Percentiles rank a stretch among this genome's conserved stretches.
These are phyloP conservation scores for Zaprionus bogoriensis DNA, from an alignment of 2,888 invertebrate species.

Conservation along the genomic window DNA sequence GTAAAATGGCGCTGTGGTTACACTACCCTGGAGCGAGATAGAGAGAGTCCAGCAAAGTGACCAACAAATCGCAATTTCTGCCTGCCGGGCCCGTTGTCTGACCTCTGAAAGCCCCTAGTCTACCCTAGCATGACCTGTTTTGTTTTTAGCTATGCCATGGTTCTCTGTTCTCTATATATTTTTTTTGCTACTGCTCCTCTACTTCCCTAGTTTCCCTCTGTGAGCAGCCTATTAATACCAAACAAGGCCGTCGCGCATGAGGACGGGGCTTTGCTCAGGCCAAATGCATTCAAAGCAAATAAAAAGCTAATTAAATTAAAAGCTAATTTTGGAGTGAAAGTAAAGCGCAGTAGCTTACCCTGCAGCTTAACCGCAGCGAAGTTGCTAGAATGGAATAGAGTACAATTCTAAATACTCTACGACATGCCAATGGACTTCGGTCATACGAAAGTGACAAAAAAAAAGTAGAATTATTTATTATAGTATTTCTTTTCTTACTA, in stretches of 20 bases:
- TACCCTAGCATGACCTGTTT: constrained; percentile 31
- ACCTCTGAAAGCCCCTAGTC: background rate
- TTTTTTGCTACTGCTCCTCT: constrained; percentile 2
- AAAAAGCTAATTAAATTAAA: constrained; percentile 76
- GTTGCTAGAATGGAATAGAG: background rate
- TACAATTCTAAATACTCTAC: background rate
- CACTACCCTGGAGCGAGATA: constrained; percentile 4
- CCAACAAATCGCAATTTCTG: constrained; percentile 26
- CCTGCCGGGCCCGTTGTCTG: no score
- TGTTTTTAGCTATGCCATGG: constrained; percentile 30
- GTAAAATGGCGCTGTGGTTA: constrained; percentile 22
- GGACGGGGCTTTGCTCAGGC: background rate
- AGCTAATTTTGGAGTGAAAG: constrained; percentile 61
- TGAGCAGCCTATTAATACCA: constrained; percentile 23
- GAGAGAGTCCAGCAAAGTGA: constrained; percentile 8
- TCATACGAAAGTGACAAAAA: no score
- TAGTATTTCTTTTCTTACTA: no score
- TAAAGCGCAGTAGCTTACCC: constrained; percentile 40
- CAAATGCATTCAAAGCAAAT: constrained; percentile 66
- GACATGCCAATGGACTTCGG: background rate
- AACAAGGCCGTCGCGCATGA: constrained; percentile 31
- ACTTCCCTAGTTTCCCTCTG: background rate
- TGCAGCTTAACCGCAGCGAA: constrained; percentile 21
- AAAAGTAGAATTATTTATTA: no score
- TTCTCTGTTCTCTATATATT: no score